Conservation (phyloP, 2,888 invertebrate genomes). For the Chironomus riparius region DNA sequence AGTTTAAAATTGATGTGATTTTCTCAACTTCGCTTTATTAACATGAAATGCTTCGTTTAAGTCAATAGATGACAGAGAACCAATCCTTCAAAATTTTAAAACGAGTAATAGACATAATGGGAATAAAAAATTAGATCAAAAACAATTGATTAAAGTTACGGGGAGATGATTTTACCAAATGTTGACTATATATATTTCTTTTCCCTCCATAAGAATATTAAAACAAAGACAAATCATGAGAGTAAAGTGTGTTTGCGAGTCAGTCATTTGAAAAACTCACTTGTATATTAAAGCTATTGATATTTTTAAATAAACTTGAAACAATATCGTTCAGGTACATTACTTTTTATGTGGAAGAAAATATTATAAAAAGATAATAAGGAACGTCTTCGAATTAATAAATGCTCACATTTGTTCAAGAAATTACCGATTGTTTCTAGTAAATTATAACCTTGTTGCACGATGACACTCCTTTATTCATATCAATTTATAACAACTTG, state of each 20-base stretch:
- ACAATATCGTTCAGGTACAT: conserved; percentile 19
- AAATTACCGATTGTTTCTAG: conserved; percentile 9
- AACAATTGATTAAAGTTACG: conserved; percentile 22
- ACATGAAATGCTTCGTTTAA: conserved; percentile 9
- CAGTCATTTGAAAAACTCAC: background rate
- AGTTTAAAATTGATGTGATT: background rate
- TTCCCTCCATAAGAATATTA: background rate
- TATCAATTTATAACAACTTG: background rate
- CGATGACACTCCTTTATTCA: background rate
- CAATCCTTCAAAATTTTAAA: background rate
- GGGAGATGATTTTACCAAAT: conserved; percentile 22
- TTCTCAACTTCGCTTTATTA: background rate
- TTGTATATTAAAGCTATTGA: background rate
- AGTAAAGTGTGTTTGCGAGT: background rate
- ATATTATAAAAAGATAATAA: background rate
- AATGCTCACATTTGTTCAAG: conserved; percentile 7
- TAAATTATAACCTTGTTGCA: conserved; percentile 4
- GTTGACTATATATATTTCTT: conserved; percentile 1
- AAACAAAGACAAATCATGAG: background rate
- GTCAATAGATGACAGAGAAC: conserved; percentile 23
- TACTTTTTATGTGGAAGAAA: conserved; percentile 13
- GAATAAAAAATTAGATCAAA: conserved; percentile 11
- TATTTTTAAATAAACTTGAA: background rate
- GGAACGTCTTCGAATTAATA: conserved; percentile 22
- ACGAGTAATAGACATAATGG: background rate